phyloP scores from a whole-genome alignment of 2,797 vertebrate species.

The Alosa sapidissima region DNA sequence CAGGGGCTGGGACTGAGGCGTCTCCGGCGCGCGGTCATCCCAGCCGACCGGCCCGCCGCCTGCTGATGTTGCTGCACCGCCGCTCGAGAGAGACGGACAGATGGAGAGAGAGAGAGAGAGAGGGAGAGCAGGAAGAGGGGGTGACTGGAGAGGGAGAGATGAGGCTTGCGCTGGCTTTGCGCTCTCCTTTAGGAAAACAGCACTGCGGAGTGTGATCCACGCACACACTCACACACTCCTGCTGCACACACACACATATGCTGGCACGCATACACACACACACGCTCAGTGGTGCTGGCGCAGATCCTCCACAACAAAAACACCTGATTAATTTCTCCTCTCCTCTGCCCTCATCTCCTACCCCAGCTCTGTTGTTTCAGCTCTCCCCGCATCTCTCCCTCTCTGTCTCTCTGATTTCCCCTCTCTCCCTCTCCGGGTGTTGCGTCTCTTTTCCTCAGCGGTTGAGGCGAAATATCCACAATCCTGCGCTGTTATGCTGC shows the following conservation, averaged over 20 bases:
- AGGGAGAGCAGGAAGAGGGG: constrained; percentile 46
- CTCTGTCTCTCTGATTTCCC: constrained; percentile 22
- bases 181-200: constrained; percentile 61
- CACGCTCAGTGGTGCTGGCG: constrained; percentile 47
- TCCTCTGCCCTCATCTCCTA: constrained; percentile 46
- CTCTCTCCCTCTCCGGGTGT: constrained; percentile 59
- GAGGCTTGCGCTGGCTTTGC: constrained; percentile 42
- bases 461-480: constrained; percentile 52
- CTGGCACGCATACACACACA: constrained; percentile 42
- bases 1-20: neutral
- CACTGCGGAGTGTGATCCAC: constrained; percentile 76
- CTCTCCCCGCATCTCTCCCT: constrained; percentile 49
- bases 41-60: constrained; percentile 34
- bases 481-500: neutral
- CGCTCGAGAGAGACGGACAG: constrained; percentile 42
- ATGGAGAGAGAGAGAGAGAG: constrained; percentile 50
- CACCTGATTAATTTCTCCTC: constrained; percentile 65
- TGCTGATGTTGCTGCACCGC: constrained; percentile 37
- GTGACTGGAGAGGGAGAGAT: constrained; percentile 49
- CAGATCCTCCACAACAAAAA: constrained; percentile 61
- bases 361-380: constrained; percentile 61
- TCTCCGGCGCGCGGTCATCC: neutral
- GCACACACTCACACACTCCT: constrained; percentile 46
- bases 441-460: constrained; percentile 59
- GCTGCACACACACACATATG: constrained; percentile 52